Conservation (phyloP, 2,113 vertebrate species). For the Laticauda colubrina region DNA sequence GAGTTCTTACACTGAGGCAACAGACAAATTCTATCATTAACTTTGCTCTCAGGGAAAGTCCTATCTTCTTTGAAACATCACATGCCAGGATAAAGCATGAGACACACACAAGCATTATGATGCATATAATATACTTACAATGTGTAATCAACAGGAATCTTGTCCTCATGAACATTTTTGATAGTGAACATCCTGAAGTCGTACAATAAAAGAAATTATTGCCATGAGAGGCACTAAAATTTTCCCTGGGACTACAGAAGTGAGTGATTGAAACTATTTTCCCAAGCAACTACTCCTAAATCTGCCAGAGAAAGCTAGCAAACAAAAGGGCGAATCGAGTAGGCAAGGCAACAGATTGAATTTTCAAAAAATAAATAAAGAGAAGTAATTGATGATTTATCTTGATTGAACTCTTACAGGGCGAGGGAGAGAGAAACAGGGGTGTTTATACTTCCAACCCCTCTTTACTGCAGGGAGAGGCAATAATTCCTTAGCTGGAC, state of each 20-base stretch:
- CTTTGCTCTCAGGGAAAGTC: not conserved
- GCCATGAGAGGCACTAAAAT: not conserved
- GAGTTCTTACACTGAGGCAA: not conserved
- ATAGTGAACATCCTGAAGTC: not conserved
- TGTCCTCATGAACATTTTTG: not conserved
- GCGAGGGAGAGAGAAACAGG: not conserved
- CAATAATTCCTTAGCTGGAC: not conserved
- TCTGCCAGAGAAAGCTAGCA: constrained; percentile 39
- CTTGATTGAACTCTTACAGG: not conserved
- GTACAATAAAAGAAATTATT: not conserved
- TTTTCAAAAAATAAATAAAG: not conserved
- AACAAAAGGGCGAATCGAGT: constrained; percentile 29
- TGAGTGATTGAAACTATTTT: constrained; percentile 51
- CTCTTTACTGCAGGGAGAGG: not conserved
- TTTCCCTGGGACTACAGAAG: constrained; percentile 41
- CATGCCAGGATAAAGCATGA: not conserved
- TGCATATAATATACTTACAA: not conserved
- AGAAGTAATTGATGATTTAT: not conserved
- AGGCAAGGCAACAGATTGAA: constrained; percentile 31
- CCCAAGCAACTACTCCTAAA: constrained; percentile 25
- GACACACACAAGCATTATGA: not conserved
- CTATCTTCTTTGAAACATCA: not conserved
- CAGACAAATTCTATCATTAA: not conserved
- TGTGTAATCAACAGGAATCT: not conserved
- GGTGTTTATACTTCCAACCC: not conserved